These are phyloP conservation scores for Chelonus insularis DNA, from an alignment of 1,140 invertebrate genomes.

Conservation along the genomic window DNA sequence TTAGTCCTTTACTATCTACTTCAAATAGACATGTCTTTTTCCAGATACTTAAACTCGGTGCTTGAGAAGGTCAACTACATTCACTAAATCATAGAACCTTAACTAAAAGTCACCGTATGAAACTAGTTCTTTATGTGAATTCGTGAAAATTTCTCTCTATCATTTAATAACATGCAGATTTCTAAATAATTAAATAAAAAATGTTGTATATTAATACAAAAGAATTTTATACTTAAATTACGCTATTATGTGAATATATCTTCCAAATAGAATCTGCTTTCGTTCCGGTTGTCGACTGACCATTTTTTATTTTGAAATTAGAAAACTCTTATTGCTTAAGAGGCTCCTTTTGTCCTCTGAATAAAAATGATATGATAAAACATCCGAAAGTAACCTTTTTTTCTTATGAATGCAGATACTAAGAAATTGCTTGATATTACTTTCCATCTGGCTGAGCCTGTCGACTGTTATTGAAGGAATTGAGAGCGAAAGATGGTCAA, in stretches of 20 bases:
- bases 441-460: constrained; percentile 34
- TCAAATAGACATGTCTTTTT: neutral
- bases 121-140: no score
- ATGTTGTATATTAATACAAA: no score
- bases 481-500: constrained; percentile 51
- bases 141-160: no score
- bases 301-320: constrained; percentile 2
- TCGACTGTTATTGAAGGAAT: constrained; percentile 18
- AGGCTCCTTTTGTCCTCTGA: no score
- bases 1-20: neutral
- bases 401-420: constrained; percentile 35
- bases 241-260: neutral
- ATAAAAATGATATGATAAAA: neutral
- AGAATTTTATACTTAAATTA: neutral
- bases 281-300: constrained; percentile 3
- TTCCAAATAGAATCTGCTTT: neutral
- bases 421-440: constrained; percentile 34
- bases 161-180: neutral
- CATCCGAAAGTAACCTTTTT: neutral
- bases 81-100: no score
- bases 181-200: neutral
- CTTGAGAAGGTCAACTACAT: constrained; percentile 22
- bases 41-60: constrained; percentile 1
- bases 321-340: neutral
- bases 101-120: no score